Evolutionary conservation across 2,888 invertebrate genomes (phyloP).

Genomic region (Trichogramma evanescens): DNA sequence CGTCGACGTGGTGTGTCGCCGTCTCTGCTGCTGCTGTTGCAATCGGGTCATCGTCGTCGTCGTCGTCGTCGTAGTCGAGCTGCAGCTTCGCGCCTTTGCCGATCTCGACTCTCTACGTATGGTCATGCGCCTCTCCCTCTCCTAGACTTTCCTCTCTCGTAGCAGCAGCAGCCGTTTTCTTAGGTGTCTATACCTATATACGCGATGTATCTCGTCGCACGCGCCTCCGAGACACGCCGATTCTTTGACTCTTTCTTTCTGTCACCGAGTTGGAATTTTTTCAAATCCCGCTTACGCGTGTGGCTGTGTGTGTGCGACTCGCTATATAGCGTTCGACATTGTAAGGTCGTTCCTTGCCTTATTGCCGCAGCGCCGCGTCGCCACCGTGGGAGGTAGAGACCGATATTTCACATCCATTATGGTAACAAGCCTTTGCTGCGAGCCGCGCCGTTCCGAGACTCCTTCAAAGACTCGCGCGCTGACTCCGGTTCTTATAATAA

Average conservation of each 20-base stretch:
- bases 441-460: too few relatives aligned
- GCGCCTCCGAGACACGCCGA: not conserved
- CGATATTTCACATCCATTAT: slow-evolving; percentile 1
- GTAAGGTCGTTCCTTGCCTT: slow-evolving; percentile 16
- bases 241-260: too few relatives aligned
- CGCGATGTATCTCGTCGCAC: not conserved
- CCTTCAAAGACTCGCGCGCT: too few relatives aligned
- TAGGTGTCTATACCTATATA: too few relatives aligned
- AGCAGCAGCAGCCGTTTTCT: too few relatives aligned
- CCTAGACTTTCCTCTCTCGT: too few relatives aligned
- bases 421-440: not conserved
- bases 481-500: too few relatives aligned
- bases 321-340: slow-evolving; percentile 6
- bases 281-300: not conserved
- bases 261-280: slow-evolving; percentile 2
- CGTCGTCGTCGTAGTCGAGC: not conserved
- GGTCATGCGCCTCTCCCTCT: slow-evolving; percentile 2
- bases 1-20: slow-evolving; percentile 6
- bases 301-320: too few relatives aligned
- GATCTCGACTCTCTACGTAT: slow-evolving; percentile 15
- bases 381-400: not conserved
- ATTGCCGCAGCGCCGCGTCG: slow-evolving; percentile 6
- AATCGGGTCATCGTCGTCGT: slow-evolving; percentile 34
- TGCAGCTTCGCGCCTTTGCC: not conserved
- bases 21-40: slow-evolving; percentile 21